A percentile compares a stretch with the other conserved stretches of the same genome.
Evolutionary conservation across 2,113 vertebrate genomes (phyloP).

Genomic region (Ptilonorhynchus violaceus): DNA sequence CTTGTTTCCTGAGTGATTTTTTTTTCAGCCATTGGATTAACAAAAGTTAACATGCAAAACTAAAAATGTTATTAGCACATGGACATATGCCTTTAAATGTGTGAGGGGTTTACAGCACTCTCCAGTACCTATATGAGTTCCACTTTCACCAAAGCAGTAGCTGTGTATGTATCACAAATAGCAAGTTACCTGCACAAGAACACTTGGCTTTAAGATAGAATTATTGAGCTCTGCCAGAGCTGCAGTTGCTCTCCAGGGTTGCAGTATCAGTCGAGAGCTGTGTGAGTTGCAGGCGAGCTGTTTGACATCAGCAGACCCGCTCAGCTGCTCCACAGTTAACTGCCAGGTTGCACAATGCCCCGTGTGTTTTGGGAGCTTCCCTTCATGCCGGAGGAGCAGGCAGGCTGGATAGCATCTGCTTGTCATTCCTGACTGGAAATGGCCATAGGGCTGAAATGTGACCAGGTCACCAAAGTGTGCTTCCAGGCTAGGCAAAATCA

Average conservation of each 20-base stretch:
- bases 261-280: not conserved
- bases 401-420: not conserved
- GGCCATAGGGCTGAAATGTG: not conserved
- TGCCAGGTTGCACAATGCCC: not conserved
- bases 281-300: not conserved
- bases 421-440: not conserved
- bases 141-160: not conserved
- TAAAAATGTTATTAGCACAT: not conserved
- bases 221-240: not conserved
- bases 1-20: not conserved
- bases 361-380: not conserved
- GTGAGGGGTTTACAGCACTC: not conserved
- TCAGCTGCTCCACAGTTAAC: not conserved
- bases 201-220: not conserved
- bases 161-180: not conserved
- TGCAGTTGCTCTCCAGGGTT: not conserved
- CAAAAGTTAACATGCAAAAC: not conserved
- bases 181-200: not conserved
- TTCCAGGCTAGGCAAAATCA: not conserved
- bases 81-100: not conserved
- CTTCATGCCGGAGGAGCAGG: rapidly evolving
- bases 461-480: not conserved
- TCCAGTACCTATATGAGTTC: not conserved
- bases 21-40: not conserved
- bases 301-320: not conserved